phyloP scores from a whole-genome alignment of 2,888 invertebrate species.

The Panopea generosa region DNA sequence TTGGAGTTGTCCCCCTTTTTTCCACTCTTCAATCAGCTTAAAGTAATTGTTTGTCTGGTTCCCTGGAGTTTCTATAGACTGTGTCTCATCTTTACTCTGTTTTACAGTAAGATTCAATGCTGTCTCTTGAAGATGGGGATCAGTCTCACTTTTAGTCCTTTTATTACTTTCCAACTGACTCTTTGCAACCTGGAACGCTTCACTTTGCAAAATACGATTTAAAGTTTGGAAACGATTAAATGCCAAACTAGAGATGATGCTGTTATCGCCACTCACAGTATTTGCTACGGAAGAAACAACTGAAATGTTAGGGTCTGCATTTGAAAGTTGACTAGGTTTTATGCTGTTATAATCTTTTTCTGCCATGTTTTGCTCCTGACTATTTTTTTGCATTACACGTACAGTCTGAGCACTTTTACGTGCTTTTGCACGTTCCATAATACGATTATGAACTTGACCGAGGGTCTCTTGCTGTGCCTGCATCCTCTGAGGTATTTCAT shows the following conservation, averaged over 20 bases:
- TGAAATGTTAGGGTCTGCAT: slow-evolving; percentile 46
- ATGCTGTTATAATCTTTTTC: too few relatives aligned
- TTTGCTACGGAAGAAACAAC: slow-evolving; percentile 16
- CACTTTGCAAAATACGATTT: slow-evolving; percentile 56
- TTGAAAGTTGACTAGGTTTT: background rate
- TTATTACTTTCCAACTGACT: slow-evolving; percentile 48
- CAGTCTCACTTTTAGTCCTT: background rate
- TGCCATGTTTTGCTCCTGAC: background rate
- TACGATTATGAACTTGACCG: slow-evolving; percentile 56
- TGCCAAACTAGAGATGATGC: slow-evolving; percentile 20
- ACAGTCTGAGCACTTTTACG: slow-evolving; percentile 53
- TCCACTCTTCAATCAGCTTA: slow-evolving; percentile 55
- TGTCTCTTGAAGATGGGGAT: slow-evolving; percentile 22
- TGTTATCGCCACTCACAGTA: slow-evolving; percentile 5
- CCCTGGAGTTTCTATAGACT: background rate
- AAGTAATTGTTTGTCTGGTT: slow-evolving; percentile 46
- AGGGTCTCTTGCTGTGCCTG: slow-evolving; percentile 55
- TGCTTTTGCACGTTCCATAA: slow-evolving; percentile 60
- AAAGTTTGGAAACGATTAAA: slow-evolving; percentile 53
- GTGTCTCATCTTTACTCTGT: slow-evolving; percentile 5
- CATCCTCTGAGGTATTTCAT: slow-evolving; percentile 38
- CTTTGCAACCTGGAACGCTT: slow-evolving; percentile 59
- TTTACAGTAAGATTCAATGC: slow-evolving; percentile 47
- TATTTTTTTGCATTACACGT: slow-evolving; percentile 44
- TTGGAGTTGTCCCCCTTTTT: slow-evolving; percentile 41